Conservation (phyloP, 2,113 vertebrate species). For the Vidua chalybeata region DNA sequence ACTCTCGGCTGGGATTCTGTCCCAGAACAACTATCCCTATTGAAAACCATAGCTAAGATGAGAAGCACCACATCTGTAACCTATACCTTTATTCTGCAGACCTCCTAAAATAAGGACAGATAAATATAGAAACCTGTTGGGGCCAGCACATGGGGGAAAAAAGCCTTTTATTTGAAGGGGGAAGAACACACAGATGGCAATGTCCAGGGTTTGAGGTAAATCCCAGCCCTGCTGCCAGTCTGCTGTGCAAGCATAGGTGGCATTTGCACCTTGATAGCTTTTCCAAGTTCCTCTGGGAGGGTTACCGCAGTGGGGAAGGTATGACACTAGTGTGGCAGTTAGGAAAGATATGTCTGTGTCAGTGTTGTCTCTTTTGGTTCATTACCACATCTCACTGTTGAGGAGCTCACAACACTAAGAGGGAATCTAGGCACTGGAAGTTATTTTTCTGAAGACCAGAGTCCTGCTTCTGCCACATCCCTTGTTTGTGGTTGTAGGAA, state of each 20-base stretch:
- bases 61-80: slow-evolving; percentile 57
- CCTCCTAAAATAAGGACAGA: slow-evolving; percentile 47
- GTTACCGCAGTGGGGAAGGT: neutral
- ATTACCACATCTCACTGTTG: neutral
- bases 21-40: slow-evolving; percentile 44
- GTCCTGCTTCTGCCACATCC: neutral
- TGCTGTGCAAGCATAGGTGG: neutral
- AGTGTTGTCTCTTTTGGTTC: neutral
- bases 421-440: neutral
- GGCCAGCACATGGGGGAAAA: neutral
- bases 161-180: neutral
- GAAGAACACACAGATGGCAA: neutral
- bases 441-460: neutral
- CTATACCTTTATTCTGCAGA: slow-evolving; percentile 21
- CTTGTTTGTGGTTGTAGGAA: neutral
- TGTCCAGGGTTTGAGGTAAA: neutral
- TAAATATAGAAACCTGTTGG: slow-evolving; percentile 49
- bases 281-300: neutral
- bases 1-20: slow-evolving; percentile 36
- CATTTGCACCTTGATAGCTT: neutral
- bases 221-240: neutral
- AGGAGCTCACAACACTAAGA: neutral
- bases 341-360: neutral
- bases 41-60: slow-evolving; percentile 45
- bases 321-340: neutral